Base-by-base conservation (phyloP, 2,888 invertebrate species). In the Strigamia crassipes region DNA sequence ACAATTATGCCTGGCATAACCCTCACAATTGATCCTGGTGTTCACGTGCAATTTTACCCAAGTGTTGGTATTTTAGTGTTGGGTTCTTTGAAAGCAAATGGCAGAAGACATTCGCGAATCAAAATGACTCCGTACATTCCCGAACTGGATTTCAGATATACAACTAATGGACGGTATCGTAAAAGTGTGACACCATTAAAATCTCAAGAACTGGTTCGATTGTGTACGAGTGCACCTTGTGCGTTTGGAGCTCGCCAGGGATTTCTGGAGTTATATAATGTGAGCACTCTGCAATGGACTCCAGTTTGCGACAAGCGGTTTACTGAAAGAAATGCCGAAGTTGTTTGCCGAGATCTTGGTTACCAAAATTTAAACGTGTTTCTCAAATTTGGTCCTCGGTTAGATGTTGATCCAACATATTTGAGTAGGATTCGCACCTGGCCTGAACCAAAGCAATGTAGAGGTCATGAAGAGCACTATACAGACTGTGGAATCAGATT, bases 1-100 rank as follows among this genome's bases (percentile, higher is more conserved):
- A 99, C 99, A 0, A 92, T 99, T 0, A 97, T 99, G 98, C 98
- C 99, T 0, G 94, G 93, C 83, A 94, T 92, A 0, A 94, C 93
- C 0, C 88, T 99, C 51, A 93, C 92, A 0, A 95, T 99, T 82
- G 92, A 93, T 84, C 93, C 96, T 1, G 97, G 97, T 8, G 96
- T 96, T 0, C 91, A 93, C 9, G 89, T 99, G 88, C 96, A 99
- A 88, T 97, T 99, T 87, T 94, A 94, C 56, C 96, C 99, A 0
- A 97, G 96, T 88, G 95, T 99, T 80, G 98, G 99, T 0, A 96
- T 99, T 83, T 89, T 99, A 31, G 97, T 99, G 0, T 90, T 99
- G 85, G 99, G 99, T 0, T 93, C 93, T 0, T 89, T 99, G 23
- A 91, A 92, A 84, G 98, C 97, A 1, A 90, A 92, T 83, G 99